phyloP scores from a whole-genome alignment of 2,888 invertebrate species.

The Drosophila hawaiiensis region DNA sequence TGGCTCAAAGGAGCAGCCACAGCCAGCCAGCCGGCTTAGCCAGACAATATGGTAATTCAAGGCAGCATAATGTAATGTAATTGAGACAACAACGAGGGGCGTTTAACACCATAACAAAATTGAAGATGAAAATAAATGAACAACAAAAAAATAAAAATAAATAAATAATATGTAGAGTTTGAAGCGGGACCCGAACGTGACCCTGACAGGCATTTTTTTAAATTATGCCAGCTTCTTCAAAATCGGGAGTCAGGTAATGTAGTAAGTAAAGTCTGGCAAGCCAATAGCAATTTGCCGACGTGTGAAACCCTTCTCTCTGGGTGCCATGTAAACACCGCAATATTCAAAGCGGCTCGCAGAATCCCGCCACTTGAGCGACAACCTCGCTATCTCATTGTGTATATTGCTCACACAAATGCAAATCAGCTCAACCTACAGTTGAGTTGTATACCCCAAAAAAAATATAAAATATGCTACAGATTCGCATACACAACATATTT shows the following conservation, averaged over 20 bases:
- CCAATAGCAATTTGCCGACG: slow-evolving; percentile 30
- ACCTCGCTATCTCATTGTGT: slow-evolving; percentile 3
- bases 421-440: slow-evolving; percentile 59
- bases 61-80: slow-evolving; percentile 71
- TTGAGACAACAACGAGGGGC: slow-evolving; percentile 62
- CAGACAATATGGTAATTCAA: slow-evolving; percentile 78
- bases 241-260: slow-evolving; percentile 11
- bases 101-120: slow-evolving; percentile 40
- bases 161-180: slow-evolving; percentile 38
- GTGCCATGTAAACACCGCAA: slow-evolving; percentile 38
- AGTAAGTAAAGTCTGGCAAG: slow-evolving; percentile 5
- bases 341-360: slow-evolving; percentile 10
- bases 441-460: slow-evolving; percentile 5
- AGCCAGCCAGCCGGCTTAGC: slow-evolving; percentile 42
- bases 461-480: slow-evolving; percentile 53
- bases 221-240: slow-evolving; percentile 41
- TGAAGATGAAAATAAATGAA: slow-evolving; percentile 20
- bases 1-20: neutral
- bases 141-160: slow-evolving; percentile 26
- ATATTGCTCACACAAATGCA: slow-evolving; percentile 58
- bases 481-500: neutral
- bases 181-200: slow-evolving; percentile 19
- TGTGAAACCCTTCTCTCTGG: slow-evolving; percentile 62
- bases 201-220: slow-evolving; percentile 36
- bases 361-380: slow-evolving; percentile 2